A percentile compares a stretch with the other conserved stretches of the same genome.
phyloP scores from a whole-genome alignment of 1,140 invertebrate genomes.

The Antheraea mylitta region DNA sequence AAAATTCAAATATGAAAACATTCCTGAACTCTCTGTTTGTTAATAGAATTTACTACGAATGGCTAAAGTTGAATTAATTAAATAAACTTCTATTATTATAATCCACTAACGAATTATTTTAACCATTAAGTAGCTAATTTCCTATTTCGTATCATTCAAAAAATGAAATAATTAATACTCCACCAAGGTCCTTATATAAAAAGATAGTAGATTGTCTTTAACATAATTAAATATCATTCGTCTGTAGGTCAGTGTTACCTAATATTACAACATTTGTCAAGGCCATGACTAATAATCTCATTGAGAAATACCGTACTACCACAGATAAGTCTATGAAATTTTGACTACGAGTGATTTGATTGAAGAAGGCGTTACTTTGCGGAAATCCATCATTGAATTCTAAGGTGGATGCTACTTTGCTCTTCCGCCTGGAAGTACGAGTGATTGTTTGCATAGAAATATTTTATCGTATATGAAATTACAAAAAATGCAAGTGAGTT shows the following conservation, averaged over 20 bases:
- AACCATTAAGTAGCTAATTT: neutral
- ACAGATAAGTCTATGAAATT: neutral
- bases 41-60: too few species aligned
- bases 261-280: conserved; percentile 7
- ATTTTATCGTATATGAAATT: too few species aligned
- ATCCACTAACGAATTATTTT: neutral
- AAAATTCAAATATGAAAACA: too few species aligned
- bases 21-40: too few species aligned
- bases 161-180: neutral
- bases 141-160: neutral
- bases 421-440: too few species aligned
- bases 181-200: neutral
- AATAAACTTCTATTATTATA: too few species aligned
- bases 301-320: conserved; percentile 3
- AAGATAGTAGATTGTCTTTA: conserved; percentile 1
- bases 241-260: conserved; percentile 12
- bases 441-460: too few species aligned
- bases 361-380: too few species aligned
- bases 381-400: too few species aligned
- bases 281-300: conserved; percentile 5
- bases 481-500: too few species aligned
- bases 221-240: neutral
- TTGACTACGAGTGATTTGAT: neutral
- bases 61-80: too few species aligned
- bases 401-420: too few species aligned